Percentiles rank a stretch among this genome's conserved stretches.
phyloP scores from a whole-genome alignment of 1,140 invertebrate species.

The Vollenhovia emeryi region DNA sequence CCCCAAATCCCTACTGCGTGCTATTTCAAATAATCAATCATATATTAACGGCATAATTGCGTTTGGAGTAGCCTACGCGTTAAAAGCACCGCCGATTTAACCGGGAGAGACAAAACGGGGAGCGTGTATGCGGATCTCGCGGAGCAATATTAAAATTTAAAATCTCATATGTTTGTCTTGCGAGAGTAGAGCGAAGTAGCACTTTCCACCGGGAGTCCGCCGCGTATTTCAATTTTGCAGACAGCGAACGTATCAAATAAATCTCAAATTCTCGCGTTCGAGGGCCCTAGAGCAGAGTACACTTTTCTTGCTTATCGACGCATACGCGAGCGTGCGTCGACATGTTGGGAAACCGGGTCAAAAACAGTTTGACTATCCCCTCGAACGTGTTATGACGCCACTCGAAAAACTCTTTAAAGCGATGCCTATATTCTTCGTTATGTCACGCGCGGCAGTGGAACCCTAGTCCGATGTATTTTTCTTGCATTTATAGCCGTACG shows the following conservation, averaged over 20 bases:
- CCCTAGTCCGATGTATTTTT: background rate
- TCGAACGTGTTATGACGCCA: slow-evolving; percentile 58
- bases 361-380: slow-evolving; percentile 64
- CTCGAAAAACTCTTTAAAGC: slow-evolving; percentile 64
- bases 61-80: background rate
- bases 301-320: slow-evolving; percentile 54
- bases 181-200: slow-evolving; percentile 22
- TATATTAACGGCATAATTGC: slow-evolving; percentile 26
- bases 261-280: slow-evolving; percentile 46
- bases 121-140: background rate
- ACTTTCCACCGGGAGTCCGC: background rate
- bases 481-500: background rate
- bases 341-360: slow-evolving; percentile 62
- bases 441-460: background rate
- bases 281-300: slow-evolving; percentile 32
- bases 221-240: slow-evolving; percentile 48
- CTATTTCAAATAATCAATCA: slow-evolving; percentile 30
- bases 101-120: background rate
- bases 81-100: background rate
- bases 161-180: slow-evolving; percentile 53
- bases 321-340: background rate
- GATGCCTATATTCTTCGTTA: slow-evolving; percentile 5
- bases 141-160: slow-evolving; percentile 42
- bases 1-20: background rate
- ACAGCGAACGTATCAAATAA: slow-evolving; percentile 53